Evolutionary conservation across 1,140 invertebrate genomes (phyloP), one percentile per base, ranked within the genome.

Genomic region (Bombus cullumanus): DNA sequence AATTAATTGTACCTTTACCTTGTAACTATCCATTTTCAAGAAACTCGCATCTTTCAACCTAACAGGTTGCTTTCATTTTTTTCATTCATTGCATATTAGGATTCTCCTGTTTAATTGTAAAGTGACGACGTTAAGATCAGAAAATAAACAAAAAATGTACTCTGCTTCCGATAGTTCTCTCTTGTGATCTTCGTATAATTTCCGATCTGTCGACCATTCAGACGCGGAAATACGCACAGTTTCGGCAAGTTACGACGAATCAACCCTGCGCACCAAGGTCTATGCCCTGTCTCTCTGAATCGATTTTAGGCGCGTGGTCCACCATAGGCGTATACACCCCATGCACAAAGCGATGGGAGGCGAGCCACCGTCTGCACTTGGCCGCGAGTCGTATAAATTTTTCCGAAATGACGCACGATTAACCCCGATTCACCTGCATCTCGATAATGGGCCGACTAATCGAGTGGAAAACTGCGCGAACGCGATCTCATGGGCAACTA

Each of bases 281-380:
- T 87, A 91, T 92, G 92, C 88, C 90, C 86, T 87, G 91, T 89
- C 89, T 91, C 91, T 90, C 86, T 89, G 88, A 90, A 93, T 93
- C 92, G 92, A 93, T 93, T 93, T 92, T 90, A 90, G 86, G 87
- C 85, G 89, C 90, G 78, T 91, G 92, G 90, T 90, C 91, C 91
- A 89, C 82, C 88, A 86, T 73, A 91, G 89, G 85, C 89, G 81
- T 80, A 34, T 41, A 85, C 78, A 86, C 86, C 74, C 68, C 73
- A n/a, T 82, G 80, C 69, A 83, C 69, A 81, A 86, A 74, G 53
- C 80, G 47, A 77, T 39, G 9, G 68, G 59, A 77, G 37, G n/a
- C 85, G 57, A 66, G 37, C 37, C 43, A n/a, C 34, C 66, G 85
- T 79, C 79, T 76, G 47, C 64, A 53, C 43, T 78, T 28, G 22